phyloP scores from a whole-genome alignment of 2,113 vertebrate species.

The Vicugna pacos region DNA sequence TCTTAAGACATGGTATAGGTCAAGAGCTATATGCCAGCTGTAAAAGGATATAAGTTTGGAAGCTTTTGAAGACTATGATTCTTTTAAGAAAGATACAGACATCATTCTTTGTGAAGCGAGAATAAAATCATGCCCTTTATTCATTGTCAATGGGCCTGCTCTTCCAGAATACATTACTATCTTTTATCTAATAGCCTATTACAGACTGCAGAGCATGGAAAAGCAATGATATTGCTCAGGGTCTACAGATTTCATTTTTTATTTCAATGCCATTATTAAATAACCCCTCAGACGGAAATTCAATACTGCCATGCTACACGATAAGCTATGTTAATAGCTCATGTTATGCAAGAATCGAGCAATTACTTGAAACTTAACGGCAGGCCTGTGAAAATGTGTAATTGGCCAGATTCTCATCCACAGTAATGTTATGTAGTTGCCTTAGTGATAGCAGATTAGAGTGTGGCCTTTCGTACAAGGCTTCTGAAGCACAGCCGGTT shows the following conservation, averaged over 20 bases:
- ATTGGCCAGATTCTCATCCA: conserved; percentile 75
- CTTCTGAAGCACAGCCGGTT: conserved; percentile 20
- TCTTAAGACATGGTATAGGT: conserved; percentile 3
- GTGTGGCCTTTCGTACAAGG: conserved; percentile 59
- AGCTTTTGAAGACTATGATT: conserved; percentile 56
- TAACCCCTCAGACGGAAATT: conserved; percentile 79
- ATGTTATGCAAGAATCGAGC: conserved; percentile 79
- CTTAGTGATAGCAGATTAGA: conserved; percentile 58
- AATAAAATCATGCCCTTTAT: conserved; percentile 78
- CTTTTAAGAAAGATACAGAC: conserved; percentile 72
- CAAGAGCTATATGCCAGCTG: not conserved
- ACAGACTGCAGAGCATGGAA: conserved; percentile 74
- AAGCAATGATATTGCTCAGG: conserved; percentile 74
- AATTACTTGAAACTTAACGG: conserved; percentile 82
- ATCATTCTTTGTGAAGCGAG: conserved; percentile 73
- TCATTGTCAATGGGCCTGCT: conserved; percentile 68
- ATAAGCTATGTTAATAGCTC: conserved; percentile 81
- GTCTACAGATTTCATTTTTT: conserved; percentile 81
- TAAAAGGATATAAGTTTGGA: not conserved
- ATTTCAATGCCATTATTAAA: conserved; percentile 82
- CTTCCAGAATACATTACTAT: conserved; percentile 77
- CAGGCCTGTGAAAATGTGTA: conserved; percentile 72
- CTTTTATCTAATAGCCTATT: conserved; percentile 81
- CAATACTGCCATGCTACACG: conserved; percentile 71
- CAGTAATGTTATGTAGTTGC: conserved; percentile 65